These are phyloP conservation scores for Drosophila emarginata DNA, from an alignment of 2,888 invertebrate species.

Conservation along the genomic window DNA sequence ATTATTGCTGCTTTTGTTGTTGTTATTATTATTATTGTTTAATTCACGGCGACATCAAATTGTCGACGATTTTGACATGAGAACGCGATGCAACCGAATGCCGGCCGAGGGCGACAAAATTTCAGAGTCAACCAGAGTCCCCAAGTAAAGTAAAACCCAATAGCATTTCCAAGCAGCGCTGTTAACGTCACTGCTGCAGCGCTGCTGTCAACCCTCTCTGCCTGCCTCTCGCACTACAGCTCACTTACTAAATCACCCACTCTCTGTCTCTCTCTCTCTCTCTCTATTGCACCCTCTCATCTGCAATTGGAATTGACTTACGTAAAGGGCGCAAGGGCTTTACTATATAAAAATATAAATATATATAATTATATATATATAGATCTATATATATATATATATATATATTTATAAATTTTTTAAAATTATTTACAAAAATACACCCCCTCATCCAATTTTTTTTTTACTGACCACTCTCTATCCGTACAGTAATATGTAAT, in stretches of 20 bases:
- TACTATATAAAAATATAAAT: slow-evolving; percentile 12
- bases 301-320: slow-evolving; percentile 46
- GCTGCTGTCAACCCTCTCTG: slow-evolving; percentile 15
- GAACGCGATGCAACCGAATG: slow-evolving; percentile 79
- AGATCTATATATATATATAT: slow-evolving; percentile 6
- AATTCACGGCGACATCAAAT: slow-evolving; percentile 34
- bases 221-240: slow-evolving; percentile 14
- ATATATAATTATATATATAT: slow-evolving; percentile 15
- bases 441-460: slow-evolving; percentile 15
- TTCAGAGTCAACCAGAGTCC: slow-evolving; percentile 46
- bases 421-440: slow-evolving; percentile 38
- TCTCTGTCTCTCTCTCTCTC: slow-evolving; percentile 10
- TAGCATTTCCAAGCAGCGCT: slow-evolving; percentile 6
- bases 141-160: slow-evolving; percentile 35
- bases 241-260: too few relatives aligned
- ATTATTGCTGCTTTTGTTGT: slow-evolving; percentile 16
- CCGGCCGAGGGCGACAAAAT: slow-evolving; percentile 57
- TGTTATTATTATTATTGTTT: slow-evolving; percentile 18
- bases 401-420: not conserved
- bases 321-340: slow-evolving; percentile 40
- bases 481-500: not conserved
- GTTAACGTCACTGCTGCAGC: slow-evolving; percentile 17
- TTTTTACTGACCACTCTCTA: not conserved
- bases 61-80: slow-evolving; percentile 68
- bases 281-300: slow-evolving; percentile 50